A percentile compares a stretch with the other conserved stretches of the same genome.
Evolutionary conservation across 1,140 invertebrate species (phyloP).

Genomic region (Armadillidium nasatum): DNA sequence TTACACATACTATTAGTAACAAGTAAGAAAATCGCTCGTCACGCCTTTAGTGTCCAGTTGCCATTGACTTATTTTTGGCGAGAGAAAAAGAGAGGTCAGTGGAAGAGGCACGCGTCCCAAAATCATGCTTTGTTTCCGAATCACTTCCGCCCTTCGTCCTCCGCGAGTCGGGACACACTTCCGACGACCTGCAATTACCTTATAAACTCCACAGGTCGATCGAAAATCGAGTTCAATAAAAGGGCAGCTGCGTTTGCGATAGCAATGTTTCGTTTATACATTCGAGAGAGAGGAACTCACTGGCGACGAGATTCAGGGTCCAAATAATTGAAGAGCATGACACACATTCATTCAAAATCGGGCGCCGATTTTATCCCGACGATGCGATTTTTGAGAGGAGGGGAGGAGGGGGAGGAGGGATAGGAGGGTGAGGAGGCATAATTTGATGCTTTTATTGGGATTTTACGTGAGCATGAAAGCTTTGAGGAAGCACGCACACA

Average conservation of each 20-base stretch:
- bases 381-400: not conserved
- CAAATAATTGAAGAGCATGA: too few species aligned
- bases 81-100: not conserved
- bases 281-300: too few species aligned
- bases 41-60: too few species aligned
- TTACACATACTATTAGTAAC: too few species aligned
- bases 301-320: too few species aligned
- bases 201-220: not conserved
- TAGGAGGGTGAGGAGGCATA: not conserved
- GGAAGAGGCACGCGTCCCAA: not conserved
- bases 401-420: not conserved
- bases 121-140: not conserved
- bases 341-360: too few species aligned
- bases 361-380: not conserved
- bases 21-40: too few species aligned
- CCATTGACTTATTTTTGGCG: not conserved
- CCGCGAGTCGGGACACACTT: not conserved
- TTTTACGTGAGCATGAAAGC: too few species aligned
- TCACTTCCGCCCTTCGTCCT: not conserved
- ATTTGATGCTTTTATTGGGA: too few species aligned
- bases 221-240: not conserved
- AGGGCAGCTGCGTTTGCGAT: not conserved
- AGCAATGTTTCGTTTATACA: too few species aligned
- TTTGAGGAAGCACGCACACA: too few species aligned
- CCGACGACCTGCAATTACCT: constrained; percentile 4